A percentile compares a stretch with the other conserved stretches of the same genome.
These are phyloP conservation scores for Artibeus jamaicensis DNA, from an alignment of 2,797 vertebrate genomes.

Conservation along the genomic window DNA sequence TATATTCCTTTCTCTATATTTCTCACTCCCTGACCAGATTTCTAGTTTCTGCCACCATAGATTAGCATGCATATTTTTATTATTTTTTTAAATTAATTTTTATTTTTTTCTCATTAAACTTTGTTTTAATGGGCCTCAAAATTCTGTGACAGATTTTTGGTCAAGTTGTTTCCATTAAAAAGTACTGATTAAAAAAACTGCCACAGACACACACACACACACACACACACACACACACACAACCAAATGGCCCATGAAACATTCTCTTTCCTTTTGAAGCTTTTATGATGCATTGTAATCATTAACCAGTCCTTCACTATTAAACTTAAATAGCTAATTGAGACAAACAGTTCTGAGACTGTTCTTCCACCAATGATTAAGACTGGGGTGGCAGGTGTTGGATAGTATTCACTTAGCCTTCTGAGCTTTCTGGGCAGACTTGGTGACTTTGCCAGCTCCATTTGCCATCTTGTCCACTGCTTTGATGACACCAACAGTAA, in stretches of 20 bases:
- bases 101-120: not conserved
- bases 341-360: not conserved
- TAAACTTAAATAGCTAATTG: not conserved
- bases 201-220: not conserved
- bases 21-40: not conserved
- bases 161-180: not conserved
- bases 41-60: constrained; percentile 24
- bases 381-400: not conserved
- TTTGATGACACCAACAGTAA: not conserved
- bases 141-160: not conserved
- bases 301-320: not conserved
- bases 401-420: not conserved
- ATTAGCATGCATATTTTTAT: not conserved
- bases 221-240: not conserved
- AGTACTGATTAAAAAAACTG: not conserved
- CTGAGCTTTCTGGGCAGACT: not conserved
- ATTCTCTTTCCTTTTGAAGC: not conserved
- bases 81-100: not conserved
- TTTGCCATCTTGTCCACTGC: not conserved
- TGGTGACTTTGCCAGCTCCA: not conserved
- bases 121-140: not conserved
- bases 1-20: not conserved
- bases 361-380: not conserved
- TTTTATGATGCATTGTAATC: not conserved
- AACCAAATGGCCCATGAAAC: not conserved